Base-by-base conservation (phyloP, 2,113 vertebrate genomes). In the Calonectris borealis region DNA sequence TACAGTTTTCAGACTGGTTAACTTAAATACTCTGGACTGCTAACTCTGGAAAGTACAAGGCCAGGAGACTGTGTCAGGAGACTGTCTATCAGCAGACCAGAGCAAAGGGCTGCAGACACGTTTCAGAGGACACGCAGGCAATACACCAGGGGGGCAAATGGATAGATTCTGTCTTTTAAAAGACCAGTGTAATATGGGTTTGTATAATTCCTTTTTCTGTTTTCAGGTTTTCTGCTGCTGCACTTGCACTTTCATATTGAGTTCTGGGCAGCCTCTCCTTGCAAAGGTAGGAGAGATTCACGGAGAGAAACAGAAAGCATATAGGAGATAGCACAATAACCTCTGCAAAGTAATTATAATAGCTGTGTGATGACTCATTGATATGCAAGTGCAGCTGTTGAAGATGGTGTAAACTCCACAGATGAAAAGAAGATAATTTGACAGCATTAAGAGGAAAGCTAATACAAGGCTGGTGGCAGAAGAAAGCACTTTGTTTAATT, bases 141-240 rank as follows among this genome's bases (percentile, higher is more conserved):
- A 0, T 31, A 36, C 42, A 10, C 3, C 1, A 49, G 3, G 11
- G 18, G 12, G 34, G 21, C n/a, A 72, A 34, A 4, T 0, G 13
- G 27, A 7, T 51, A 44, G 16, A 7, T 16, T 32, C 29, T 16
- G 29, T 0, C 4, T 34, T 29, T 17, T 21, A 24, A 17, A 27
- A 51, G 69, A 32, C 16, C 8, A 0, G 6, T 14, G 19, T 48
- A 18, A 64, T 46, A 54, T 21, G 49, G 14, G 20, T 38, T 70
- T 48, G 2, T 7, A 5, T n/a, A 22, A 5, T 4, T 9, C 7
- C 7, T 29, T 22, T 54, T 31, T 34, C 54, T 61, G 31, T 22
- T 11, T 48, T 42, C 32, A 51, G 32, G 8, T 40, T 46, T 81
- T 44, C 51, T 86, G 51, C 31, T 87, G 36, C 62, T 58, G 65